Evolutionary conservation across 1,140 invertebrate genomes (phyloP).

Genomic region (Trichomalopsis sarcophagae): DNA sequence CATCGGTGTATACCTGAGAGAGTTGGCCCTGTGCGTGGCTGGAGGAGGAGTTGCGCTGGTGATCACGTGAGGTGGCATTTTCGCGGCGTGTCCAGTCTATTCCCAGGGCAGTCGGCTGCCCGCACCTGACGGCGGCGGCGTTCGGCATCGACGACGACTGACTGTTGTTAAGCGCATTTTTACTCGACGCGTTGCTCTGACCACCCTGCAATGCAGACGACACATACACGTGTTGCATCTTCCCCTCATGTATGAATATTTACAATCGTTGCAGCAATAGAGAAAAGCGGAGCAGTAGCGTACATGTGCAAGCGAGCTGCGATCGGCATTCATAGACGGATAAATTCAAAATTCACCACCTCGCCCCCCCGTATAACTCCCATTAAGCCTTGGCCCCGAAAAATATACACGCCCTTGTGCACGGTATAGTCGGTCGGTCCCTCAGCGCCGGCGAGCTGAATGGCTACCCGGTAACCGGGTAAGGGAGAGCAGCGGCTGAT

Average conservation of each 20-base stretch:
- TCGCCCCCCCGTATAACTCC: too few species aligned
- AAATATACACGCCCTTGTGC: background rate
- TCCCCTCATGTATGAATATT: background rate
- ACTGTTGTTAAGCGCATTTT: slow-evolving; percentile 67
- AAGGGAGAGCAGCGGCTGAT: slow-evolving; percentile 13
- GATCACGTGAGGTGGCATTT: slow-evolving; percentile 65
- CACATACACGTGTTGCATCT: background rate
- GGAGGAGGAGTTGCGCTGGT: slow-evolving; percentile 66
- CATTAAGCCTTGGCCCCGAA: background rate
- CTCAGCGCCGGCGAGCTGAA: background rate
- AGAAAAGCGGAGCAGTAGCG: background rate
- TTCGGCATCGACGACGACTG: slow-evolving; percentile 65
- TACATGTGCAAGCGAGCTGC: background rate
- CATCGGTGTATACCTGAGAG: slow-evolving; percentile 64
- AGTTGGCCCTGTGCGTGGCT: slow-evolving; percentile 63
- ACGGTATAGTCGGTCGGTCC: background rate
- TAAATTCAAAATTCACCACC: too few species aligned
- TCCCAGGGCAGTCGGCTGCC: slow-evolving; percentile 67
- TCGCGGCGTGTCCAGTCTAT: slow-evolving; percentile 69
- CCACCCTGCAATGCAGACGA: slow-evolving; percentile 61
- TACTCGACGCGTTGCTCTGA: slow-evolving; percentile 64
- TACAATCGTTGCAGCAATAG: background rate
- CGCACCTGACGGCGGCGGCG: slow-evolving; percentile 63
- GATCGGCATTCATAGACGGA: background rate
- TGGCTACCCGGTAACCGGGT: slow-evolving; percentile 11